Evolutionary conservation across 2,113 vertebrate genomes (phyloP).

Genomic region (Stegastes partitus): DNA sequence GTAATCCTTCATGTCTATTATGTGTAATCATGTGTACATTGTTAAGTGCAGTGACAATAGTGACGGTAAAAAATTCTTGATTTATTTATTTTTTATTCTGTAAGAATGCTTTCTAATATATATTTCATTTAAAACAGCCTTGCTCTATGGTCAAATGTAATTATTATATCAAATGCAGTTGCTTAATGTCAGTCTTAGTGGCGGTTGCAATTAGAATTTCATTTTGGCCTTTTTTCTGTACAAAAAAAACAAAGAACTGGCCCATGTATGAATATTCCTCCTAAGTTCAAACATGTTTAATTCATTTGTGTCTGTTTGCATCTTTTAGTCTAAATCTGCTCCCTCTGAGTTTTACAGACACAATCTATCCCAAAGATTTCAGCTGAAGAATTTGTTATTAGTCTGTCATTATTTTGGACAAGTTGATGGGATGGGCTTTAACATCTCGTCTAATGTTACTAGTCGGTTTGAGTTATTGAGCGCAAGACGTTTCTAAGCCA

Average conservation of each 20-base stretch:
- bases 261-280: slow-evolving; percentile 14
- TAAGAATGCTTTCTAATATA: too few species aligned
- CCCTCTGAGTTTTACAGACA: neutral
- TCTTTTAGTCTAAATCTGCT: neutral
- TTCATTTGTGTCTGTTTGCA: slow-evolving; percentile 26
- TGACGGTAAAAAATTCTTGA: too few species aligned
- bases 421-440: neutral
- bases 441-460: neutral
- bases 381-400: neutral
- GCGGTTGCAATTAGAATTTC: neutral
- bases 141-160: too few species aligned
- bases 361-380: neutral
- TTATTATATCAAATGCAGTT: too few species aligned
- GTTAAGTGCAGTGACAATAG: too few species aligned
- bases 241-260: slow-evolving; percentile 3
- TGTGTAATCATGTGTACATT: too few species aligned
- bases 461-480: neutral
- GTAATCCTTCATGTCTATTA: too few species aligned
- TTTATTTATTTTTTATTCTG: too few species aligned
- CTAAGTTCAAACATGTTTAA: slow-evolving; percentile 18
- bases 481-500: neutral
- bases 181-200: neutral
- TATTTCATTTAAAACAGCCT: too few species aligned
- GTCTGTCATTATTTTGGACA: neutral
- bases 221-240: neutral